A percentile compares a stretch with the other conserved stretches of the same genome.
Evolutionary conservation across 2,113 vertebrate genomes (phyloP).

Genomic region (Macaca mulatta): DNA sequence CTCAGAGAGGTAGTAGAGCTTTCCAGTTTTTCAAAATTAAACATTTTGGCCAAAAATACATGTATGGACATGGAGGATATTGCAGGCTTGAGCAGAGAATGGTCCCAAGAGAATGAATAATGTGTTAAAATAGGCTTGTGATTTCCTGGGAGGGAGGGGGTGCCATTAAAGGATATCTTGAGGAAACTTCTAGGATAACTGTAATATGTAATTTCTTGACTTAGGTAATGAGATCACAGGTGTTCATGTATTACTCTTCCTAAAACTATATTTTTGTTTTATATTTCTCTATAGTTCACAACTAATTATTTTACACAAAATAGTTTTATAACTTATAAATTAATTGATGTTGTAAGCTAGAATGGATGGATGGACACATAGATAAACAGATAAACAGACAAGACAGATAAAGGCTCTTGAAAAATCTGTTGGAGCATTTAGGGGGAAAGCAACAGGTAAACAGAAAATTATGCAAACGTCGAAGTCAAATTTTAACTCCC

Average conservation of each 20-base stretch:
- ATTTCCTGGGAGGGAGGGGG: background rate
- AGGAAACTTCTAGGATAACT: background rate
- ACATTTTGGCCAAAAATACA: background rate
- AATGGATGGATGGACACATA: no score
- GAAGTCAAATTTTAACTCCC: background rate
- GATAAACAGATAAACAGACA: background rate
- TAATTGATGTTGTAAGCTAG: background rate
- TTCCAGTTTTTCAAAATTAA: conserved; percentile 30
- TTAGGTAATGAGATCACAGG: background rate
- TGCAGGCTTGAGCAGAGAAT: background rate
- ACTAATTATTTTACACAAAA: conserved; percentile 19
- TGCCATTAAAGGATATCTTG: background rate
- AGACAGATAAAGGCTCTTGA: background rate
- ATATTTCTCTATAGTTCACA: conserved; percentile 12
- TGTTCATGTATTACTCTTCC: background rate
- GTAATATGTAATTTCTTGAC: background rate
- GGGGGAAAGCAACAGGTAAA: background rate
- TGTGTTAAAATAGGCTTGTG: background rate
- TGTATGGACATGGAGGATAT: background rate
- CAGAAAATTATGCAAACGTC: background rate
- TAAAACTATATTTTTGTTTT: conserved; percentile 29
- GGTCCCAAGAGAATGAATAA: background rate
- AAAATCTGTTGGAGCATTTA: conserved; percentile 15
- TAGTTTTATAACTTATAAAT: background rate
- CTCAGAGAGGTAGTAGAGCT: background rate